Percentiles rank a stretch among this genome's conserved stretches.
Evolutionary conservation across 2,797 vertebrate species (phyloP).

Genomic region (Momotus momota): DNA sequence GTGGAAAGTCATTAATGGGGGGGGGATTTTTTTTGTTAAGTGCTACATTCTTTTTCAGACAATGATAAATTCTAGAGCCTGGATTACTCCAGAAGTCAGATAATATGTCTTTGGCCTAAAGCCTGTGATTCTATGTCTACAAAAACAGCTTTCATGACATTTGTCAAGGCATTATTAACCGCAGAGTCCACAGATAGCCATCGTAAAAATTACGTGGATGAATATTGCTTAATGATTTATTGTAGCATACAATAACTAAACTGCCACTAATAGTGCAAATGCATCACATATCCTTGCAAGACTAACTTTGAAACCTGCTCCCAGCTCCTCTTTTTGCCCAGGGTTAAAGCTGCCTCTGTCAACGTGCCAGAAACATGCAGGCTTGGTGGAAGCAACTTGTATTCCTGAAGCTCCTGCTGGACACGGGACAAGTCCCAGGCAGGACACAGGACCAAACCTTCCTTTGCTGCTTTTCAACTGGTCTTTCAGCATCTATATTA

Average conservation of each 20-base stretch:
- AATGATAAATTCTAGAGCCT: neutral
- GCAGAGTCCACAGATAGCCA: fast-evolving
- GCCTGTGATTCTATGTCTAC: neutral
- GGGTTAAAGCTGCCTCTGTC: neutral
- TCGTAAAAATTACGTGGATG: neutral
- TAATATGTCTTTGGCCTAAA: neutral
- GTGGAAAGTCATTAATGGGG: neutral
- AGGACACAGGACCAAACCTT: neutral
- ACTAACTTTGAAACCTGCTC: neutral
- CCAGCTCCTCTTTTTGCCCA: neutral
- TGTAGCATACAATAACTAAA: neutral
- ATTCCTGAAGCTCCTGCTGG: neutral
- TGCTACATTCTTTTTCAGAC: neutral
- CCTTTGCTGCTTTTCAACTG: neutral
- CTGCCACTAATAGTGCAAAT: neutral
- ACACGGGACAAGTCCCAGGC: neutral
- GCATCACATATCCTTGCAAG: neutral
- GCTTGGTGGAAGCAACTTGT: neutral
- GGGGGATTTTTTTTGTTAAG: neutral
- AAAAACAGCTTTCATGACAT: neutral
- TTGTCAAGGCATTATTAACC: neutral
- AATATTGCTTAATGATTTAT: neutral
- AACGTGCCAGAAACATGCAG: neutral
- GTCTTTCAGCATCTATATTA: neutral
- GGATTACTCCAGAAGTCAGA: neutral